A percentile compares a stretch with the other conserved stretches of the same genome.
Conservation (phyloP, 2,113 vertebrate genomes). For the Prunella fulvescens region DNA sequence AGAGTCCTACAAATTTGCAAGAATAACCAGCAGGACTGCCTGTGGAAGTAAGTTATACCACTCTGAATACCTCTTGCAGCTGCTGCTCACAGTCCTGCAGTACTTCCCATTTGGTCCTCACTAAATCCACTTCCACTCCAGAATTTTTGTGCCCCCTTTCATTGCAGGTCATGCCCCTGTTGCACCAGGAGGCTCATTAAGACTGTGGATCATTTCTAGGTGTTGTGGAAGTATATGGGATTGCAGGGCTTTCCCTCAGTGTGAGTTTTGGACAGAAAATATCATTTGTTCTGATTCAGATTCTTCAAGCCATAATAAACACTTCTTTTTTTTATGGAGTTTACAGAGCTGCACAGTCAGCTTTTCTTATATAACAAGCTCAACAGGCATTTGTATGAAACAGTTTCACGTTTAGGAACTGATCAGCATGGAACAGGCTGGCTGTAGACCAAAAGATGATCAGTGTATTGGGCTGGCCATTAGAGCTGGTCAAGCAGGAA, state of each 20-base stretch:
- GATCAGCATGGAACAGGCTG: not conserved
- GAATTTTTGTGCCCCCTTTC: not conserved
- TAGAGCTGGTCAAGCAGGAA: not conserved
- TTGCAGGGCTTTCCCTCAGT: not conserved
- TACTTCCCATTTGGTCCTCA: not conserved
- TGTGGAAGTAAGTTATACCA: not conserved
- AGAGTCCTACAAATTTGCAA: not conserved
- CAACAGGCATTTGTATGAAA: not conserved
- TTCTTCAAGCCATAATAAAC: not conserved
- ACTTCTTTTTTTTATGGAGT: not conserved
- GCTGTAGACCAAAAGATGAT: not conserved
- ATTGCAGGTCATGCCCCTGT: not conserved
- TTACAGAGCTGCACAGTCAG: not conserved
- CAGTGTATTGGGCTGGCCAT: not conserved
- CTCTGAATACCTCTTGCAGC: not conserved
- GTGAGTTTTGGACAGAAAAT: not conserved
- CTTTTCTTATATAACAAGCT: not conserved
- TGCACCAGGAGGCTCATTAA: not conserved
- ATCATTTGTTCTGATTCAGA: not conserved
- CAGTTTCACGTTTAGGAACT: not conserved
- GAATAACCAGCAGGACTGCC: not conserved
- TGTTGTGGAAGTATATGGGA: not conserved
- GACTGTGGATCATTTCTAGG: not conserved
- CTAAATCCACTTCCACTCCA: not conserved
- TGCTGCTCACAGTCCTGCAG: not conserved